Conservation (phyloP, 2,113 vertebrate species). For the Cavia porcellus region DNA sequence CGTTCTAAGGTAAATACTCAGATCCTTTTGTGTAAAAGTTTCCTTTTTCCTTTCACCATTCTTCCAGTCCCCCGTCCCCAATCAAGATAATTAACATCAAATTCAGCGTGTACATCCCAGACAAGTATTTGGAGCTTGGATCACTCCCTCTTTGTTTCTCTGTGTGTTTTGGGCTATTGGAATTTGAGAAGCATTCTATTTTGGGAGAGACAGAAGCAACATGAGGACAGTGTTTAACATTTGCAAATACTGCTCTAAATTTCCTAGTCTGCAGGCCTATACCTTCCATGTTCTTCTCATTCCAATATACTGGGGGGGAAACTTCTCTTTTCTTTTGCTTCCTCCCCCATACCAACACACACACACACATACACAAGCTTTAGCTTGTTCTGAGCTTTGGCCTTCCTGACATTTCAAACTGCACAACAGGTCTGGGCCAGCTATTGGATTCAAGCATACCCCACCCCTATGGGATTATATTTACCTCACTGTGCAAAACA, state of each 20-base stretch:
- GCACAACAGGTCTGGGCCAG: slow-evolving; percentile 46
- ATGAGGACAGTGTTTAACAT: not conserved
- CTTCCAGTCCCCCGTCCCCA: too few relatives aligned
- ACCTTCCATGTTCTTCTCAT: slow-evolving; percentile 9
- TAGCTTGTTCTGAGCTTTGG: slow-evolving; percentile 30
- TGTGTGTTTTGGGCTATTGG: not conserved
- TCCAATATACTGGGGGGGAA: not conserved
- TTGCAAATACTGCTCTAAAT: slow-evolving; percentile 10
- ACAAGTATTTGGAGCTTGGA: not conserved
- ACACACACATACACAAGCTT: slow-evolving; percentile 28
- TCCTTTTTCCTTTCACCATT: slow-evolving; percentile 39
- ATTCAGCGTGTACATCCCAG: slow-evolving; percentile 2
- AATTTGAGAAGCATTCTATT: slow-evolving; percentile 12
- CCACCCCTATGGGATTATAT: not conserved
- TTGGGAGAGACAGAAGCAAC: slow-evolving; percentile 25
- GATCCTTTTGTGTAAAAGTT: not conserved
- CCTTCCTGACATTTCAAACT: not conserved
- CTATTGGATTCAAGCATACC: not conserved
- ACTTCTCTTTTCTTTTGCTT: not conserved
- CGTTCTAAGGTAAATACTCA: slow-evolving; percentile 40
- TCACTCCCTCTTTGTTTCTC: not conserved
- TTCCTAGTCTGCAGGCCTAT: not conserved
- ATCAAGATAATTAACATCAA: slow-evolving; percentile 51
- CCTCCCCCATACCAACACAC: not conserved
- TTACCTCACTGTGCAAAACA: slow-evolving; percentile 47